Evolutionary conservation across 2,888 invertebrate genomes (phyloP), one percentile per base, ranked within the genome.

Genomic region (Cosmorhoe ocellata): DNA sequence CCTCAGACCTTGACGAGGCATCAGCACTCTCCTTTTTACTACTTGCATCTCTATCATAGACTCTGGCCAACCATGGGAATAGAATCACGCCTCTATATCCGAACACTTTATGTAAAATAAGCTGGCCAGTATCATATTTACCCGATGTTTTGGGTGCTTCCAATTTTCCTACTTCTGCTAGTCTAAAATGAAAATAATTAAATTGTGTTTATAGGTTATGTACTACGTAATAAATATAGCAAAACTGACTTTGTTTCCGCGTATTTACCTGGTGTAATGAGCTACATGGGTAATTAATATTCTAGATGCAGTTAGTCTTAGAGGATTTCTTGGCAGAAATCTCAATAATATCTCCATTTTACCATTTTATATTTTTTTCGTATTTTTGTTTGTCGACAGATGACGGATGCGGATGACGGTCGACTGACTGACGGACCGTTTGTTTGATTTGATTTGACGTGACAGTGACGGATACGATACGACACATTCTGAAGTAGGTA

Each of bases 51-150:
- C 98, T 92, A 75, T 99, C 99, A 74, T 98, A 99, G 0, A 99
- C 97, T 74, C 97, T 92, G 6, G 99, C 99, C 55, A 97, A 89
- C 98, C 99, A 99, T 0, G 99, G 98, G 79, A 99, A 99, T 41
- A 99, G 91, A 50, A 99, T 95, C 9, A 99, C 98, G 3, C 99
- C 99, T 66, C 99, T 92, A 80, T 99, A 99, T 10, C 99, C 99
- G 83, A 99, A 99, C 11, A 99, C 96, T 71, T 97, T 94, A 79
- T 99, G 99, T 43, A 99, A 91, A 81, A 99, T 98, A 55, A 99
- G 90, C 86, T 98, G 98, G 7, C 99, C 99, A 2, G 98, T 98
- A 71, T 97, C 97, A 90, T 99, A 99, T 89, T 97, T 97, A 33
- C 97, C 97, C 60, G 95, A 92, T 47, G 94, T 80, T 90, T 97